These are phyloP conservation scores for Mus pahari DNA, from an alignment of 2,113 vertebrate genomes.

Conservation along the genomic window DNA sequence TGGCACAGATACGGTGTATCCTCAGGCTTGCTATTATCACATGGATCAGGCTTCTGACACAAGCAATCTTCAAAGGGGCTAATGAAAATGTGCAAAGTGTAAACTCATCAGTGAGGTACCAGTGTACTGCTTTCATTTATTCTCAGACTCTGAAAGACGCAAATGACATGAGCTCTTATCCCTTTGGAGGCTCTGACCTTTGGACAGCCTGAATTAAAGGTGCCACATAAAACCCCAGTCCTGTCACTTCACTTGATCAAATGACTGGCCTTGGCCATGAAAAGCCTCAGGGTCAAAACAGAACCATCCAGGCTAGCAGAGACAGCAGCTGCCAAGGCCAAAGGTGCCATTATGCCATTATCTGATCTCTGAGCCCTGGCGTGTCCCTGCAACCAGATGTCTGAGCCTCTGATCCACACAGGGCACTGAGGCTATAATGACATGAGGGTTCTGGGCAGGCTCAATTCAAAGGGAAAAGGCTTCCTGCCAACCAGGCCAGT, in stretches of 20 bases:
- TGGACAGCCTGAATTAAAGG: slow-evolving; percentile 51
- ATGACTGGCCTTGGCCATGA: background rate
- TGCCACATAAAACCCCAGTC: slow-evolving; percentile 31
- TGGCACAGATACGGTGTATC: slow-evolving; percentile 40
- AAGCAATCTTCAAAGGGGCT: slow-evolving; percentile 43
- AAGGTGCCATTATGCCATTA: slow-evolving; percentile 37
- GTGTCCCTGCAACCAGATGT: fast-evolving
- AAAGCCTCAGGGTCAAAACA: background rate
- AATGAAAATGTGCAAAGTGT: slow-evolving; percentile 69
- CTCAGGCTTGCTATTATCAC: slow-evolving; percentile 38
- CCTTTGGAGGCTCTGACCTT: slow-evolving; percentile 58
- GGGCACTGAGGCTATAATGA: background rate
- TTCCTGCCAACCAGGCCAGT: background rate
- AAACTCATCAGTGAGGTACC: slow-evolving; percentile 14
- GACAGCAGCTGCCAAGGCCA: background rate
- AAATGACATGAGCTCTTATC: slow-evolving; percentile 52
- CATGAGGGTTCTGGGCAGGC: background rate
- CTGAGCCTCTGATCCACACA: background rate
- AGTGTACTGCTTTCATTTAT: slow-evolving; percentile 33
- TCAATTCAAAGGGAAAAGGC: background rate
- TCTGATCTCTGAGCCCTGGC: background rate
- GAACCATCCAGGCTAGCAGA: slow-evolving; percentile 24
- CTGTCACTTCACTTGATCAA: slow-evolving; percentile 63
- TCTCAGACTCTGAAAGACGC: slow-evolving; percentile 1
- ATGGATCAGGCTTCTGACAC: background rate